Percentiles rank a stretch among this genome's conserved stretches.
Conservation (phyloP, 2,797 vertebrate genomes). For the Phyllotis vaccarum region DNA sequence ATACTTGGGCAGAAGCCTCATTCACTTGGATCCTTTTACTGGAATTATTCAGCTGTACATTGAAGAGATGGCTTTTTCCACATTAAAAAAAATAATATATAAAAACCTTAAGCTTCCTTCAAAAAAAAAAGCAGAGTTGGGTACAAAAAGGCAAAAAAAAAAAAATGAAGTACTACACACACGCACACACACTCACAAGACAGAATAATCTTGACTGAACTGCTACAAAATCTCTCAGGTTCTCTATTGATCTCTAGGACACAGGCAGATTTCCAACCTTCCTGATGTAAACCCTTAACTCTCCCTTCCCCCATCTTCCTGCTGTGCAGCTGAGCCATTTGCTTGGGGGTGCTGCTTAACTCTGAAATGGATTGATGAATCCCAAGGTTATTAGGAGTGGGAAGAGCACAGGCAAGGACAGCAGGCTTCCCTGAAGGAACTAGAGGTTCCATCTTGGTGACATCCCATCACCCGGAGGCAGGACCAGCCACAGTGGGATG, state of each 20-base stretch:
- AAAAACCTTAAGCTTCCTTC: slow-evolving; percentile 21
- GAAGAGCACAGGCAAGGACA: background rate
- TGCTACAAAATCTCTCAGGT: slow-evolving; percentile 26
- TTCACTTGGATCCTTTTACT: slow-evolving; percentile 71
- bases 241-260: background rate
- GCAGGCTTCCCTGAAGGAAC: background rate
- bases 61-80: slow-evolving; percentile 54
- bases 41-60: slow-evolving; percentile 72
- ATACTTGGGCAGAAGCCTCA: slow-evolving; percentile 75
- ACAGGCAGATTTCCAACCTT: slow-evolving; percentile 39
- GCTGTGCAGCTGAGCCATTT: slow-evolving; percentile 13
- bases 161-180: slow-evolving; percentile 36
- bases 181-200: slow-evolving; percentile 25
- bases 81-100: slow-evolving; percentile 1
- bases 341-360: slow-evolving; percentile 21
- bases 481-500: background rate
- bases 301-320: background rate
- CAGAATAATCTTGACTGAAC: slow-evolving; percentile 1
- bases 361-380: background rate
- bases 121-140: slow-evolving; percentile 2
- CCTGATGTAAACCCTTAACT: background rate
- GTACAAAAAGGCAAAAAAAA: slow-evolving; percentile 42
- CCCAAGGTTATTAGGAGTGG: background rate
- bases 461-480: background rate
- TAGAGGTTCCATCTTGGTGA: background rate